Evolutionary conservation across 2,888 invertebrate genomes (phyloP), one percentile per base, ranked within the genome.

Genomic region (Hydrotaea cyrtoneurina): DNA sequence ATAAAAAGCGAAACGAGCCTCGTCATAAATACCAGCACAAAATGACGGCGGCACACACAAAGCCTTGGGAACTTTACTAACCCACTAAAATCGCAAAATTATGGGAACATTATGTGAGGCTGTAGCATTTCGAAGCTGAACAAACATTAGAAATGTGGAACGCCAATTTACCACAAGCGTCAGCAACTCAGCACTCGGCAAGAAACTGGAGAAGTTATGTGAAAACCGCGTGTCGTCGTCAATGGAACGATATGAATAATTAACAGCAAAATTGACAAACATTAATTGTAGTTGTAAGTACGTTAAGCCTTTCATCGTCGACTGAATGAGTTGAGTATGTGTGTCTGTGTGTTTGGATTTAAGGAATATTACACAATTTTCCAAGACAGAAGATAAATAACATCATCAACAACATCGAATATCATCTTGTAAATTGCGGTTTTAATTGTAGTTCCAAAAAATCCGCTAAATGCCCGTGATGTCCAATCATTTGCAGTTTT

Each of bases 81-180:
- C 59, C 59, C 26, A 59, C 23, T 59, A 69, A 69, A 69, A 46
- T 69, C 15, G 69, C 69, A 69, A 69, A 69, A 69, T 46, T 69
- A 69, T 69, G 69, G 69, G 69, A 69, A 69, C 23, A 50, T n/a
- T 50, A 50, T 50, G 1, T 50, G 15, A 2, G 50, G 50, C n/a
- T 8, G n/a, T 13, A 13, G 39, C 39, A 13, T n/a, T n/a, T 59
- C 26, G 0, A 69, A 46, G 69, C 69, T 69, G 43, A 21, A 21
- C 31, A 15, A 62, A 31, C 62, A 31, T 1, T 31, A 36, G n/a
- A 23, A 46, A 69, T 69, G 43, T 69, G 39, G 23, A 69, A 43
- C 43, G 23, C 43, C 69, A 69, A 69, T 46, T 66, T 66, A 43
- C 39, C 39, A 21, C 39, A 36, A 66, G 19, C 39, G 39, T 31